A percentile compares a stretch with the other conserved stretches of the same genome.
phyloP scores from a whole-genome alignment of 2,113 vertebrate species.

The Cyphotilapia sp. region DNA sequence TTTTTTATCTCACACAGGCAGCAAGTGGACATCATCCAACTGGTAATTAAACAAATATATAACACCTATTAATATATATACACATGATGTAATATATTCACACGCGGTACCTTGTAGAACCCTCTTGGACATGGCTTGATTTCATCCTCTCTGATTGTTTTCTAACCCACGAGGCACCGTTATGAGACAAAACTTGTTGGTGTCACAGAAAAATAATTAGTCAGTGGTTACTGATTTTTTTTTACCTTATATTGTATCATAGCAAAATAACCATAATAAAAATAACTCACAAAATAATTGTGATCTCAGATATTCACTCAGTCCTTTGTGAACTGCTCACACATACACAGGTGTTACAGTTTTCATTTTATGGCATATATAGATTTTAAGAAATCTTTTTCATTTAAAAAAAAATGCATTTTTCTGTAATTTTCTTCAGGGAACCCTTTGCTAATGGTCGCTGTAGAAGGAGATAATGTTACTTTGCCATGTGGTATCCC shows the following conservation, averaged over 20 bases:
- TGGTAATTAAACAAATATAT: conserved; percentile 14
- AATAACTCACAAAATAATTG: neutral
- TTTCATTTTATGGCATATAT: neutral
- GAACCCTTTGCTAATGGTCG: conserved; percentile 13
- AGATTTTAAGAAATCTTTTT: neutral
- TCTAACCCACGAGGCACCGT: neutral
- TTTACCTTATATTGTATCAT: neutral
- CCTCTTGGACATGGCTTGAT: neutral
- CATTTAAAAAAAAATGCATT: fast-evolving
- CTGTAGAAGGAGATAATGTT: neutral
- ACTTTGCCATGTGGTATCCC: conserved; percentile 28
- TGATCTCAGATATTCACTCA: neutral
- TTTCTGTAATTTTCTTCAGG: neutral
- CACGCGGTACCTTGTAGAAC: neutral
- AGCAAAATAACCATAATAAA: neutral
- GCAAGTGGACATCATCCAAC: neutral
- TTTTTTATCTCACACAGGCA: neutral
- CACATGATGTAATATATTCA: neutral
- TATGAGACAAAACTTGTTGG: neutral
- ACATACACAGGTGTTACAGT: neutral
- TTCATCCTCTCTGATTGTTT: neutral
- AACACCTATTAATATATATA: neutral
- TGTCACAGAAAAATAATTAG: neutral
- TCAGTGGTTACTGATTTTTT: neutral
- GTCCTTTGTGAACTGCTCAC: neutral